Evolutionary conservation across 2,888 invertebrate species (phyloP).

Genomic region (Athrips mouffetella): DNA sequence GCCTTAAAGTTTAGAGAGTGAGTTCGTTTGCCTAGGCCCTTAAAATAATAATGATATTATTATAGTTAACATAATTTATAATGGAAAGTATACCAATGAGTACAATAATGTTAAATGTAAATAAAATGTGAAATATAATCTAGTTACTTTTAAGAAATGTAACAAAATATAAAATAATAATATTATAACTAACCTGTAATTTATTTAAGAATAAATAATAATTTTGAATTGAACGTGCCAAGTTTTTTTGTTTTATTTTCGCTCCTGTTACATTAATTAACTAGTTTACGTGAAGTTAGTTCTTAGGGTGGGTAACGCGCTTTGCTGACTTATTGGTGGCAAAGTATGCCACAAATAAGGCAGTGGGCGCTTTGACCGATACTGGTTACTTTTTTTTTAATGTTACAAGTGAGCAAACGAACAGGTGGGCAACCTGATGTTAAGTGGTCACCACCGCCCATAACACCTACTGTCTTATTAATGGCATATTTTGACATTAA

Average conservation of each 20-base stretch:
- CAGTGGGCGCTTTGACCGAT: no score
- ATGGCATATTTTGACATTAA: no score
- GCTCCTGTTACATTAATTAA: not conserved
- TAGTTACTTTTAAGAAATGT: constrained; percentile 4
- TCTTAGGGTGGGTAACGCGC: no score
- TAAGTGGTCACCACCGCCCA: no score
- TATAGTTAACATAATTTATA: constrained; percentile 35
- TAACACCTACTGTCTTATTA: no score
- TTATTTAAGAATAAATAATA: constrained; percentile 65
- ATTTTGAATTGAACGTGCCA: constrained; percentile 77
- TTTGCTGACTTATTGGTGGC: no score
- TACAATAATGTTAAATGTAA: constrained; percentile 72
- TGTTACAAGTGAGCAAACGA: no score
- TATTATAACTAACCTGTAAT: constrained; percentile 59
- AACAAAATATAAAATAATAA: constrained; percentile 29
- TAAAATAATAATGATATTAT: constrained; percentile 20
- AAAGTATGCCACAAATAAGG: no score
- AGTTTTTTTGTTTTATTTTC: constrained; percentile 57
- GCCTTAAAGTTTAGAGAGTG: no score
- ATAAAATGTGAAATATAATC: constrained; percentile 64
- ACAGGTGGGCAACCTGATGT: no score
- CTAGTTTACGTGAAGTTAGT: no score
- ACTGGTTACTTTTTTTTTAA: no score
- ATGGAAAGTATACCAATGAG: constrained; percentile 69
- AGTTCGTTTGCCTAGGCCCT: not conserved